phyloP scores from a whole-genome alignment of 2,113 vertebrate species.

The Sigmodon hispidus region DNA sequence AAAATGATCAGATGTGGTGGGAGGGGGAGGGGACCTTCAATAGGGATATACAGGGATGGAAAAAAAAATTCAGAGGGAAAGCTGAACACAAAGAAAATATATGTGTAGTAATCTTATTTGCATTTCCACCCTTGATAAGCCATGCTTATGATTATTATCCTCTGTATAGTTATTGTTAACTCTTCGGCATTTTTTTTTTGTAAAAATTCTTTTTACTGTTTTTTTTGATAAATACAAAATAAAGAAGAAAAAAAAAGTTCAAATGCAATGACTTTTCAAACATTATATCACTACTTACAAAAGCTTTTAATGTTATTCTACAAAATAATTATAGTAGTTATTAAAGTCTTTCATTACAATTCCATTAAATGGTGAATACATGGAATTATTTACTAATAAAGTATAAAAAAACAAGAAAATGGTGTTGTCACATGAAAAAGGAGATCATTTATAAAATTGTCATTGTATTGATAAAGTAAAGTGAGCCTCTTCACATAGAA shows the following conservation, averaged over 20 bases:
- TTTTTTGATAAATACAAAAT: no score
- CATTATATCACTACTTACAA: neutral
- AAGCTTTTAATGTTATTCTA: neutral
- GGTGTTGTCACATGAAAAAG: constrained; percentile 30
- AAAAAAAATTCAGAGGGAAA: no score
- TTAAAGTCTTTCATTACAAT: constrained; percentile 57
- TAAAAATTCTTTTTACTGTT: no score
- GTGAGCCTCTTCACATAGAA: constrained; percentile 29
- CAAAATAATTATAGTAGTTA: constrained; percentile 23
- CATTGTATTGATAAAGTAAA: constrained; percentile 39
- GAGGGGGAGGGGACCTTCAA: no score
- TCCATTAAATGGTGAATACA: neutral
- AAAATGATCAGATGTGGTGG: no score
- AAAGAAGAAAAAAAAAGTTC: neutral
- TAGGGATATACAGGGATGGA: no score
- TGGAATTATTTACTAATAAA: constrained; percentile 48
- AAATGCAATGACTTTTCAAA: neutral
- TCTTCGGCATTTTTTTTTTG: no score
- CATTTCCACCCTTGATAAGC: no score
- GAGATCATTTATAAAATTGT: neutral
- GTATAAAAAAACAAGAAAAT: constrained; percentile 31
- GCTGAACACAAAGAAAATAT: no score
- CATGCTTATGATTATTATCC: no score
- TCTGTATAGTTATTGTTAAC: no score
- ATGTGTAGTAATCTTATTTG: no score